These are phyloP conservation scores for Paramormyrops kingsleyae DNA, from an alignment of 2,113 vertebrate genomes.

Conservation along the genomic window DNA sequence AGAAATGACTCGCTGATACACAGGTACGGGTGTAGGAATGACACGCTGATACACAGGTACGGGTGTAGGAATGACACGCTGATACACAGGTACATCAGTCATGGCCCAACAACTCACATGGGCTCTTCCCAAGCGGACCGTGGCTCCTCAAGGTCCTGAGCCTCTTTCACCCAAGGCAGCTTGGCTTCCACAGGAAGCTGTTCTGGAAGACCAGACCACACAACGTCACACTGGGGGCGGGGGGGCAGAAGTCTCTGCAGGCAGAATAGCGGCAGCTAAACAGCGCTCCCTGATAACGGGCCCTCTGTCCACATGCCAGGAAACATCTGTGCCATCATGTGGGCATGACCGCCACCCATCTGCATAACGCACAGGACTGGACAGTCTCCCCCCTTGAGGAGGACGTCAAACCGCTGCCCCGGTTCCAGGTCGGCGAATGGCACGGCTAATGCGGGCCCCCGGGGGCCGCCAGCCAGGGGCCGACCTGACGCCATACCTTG, in stretches of 20 bases:
- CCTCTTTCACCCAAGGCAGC: constrained; percentile 82
- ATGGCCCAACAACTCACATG: constrained; percentile 61
- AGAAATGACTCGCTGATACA: background rate
- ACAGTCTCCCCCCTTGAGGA: background rate
- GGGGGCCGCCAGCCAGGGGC: background rate
- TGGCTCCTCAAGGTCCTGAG: constrained; percentile 80
- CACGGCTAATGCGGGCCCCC: background rate
- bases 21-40: background rate
- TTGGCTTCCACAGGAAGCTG: constrained; percentile 80
- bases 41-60: background rate
- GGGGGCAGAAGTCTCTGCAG: background rate
- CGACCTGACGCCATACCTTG: constrained; percentile 53
- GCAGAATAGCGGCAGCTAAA: background rate
- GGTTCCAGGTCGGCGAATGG: background rate
- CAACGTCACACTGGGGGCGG: background rate
- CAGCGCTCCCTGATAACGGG: background rate
- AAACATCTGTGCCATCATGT: background rate
- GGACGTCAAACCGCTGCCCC: background rate
- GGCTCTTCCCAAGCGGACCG: constrained; percentile 74
- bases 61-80: background rate
- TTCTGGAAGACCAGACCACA: constrained; percentile 56
- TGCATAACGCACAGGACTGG: background rate
- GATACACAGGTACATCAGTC: background rate
- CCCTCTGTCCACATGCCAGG: background rate
- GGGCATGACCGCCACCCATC: background rate